Conservation (phyloP, 2,113 vertebrate species). For the Sander lucioperca region DNA sequence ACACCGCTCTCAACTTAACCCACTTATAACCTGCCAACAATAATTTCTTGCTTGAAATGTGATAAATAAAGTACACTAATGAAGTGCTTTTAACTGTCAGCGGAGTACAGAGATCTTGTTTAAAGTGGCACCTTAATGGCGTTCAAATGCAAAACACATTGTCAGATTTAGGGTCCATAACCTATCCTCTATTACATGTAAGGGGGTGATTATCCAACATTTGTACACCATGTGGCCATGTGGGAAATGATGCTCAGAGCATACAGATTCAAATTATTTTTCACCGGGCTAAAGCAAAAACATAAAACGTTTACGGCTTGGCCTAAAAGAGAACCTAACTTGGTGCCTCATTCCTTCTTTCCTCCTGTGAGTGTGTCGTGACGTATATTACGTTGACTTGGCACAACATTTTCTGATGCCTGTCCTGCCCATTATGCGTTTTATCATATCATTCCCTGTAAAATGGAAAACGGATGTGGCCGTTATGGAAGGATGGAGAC, state of each 20-base stretch:
- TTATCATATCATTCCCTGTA: conserved; percentile 70
- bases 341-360: conserved; percentile 40
- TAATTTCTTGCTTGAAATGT: conserved; percentile 64
- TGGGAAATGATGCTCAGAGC: conserved; percentile 30
- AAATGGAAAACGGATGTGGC: conserved; percentile 80
- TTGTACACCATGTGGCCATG: conserved; percentile 55
- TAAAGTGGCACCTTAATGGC: conserved; percentile 69
- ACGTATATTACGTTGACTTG: conserved; percentile 38
- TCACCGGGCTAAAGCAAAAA: conserved; percentile 60
- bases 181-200: conserved; percentile 38
- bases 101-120: conserved; percentile 45
- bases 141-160: conserved; percentile 76
- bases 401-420: conserved; percentile 47
- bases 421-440: conserved; percentile 56
- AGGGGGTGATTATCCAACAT: conserved; percentile 52
- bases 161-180: conserved; percentile 32
- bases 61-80: conserved; percentile 69
- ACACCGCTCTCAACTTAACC: conserved; percentile 39
- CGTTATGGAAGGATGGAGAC: conserved; percentile 64
- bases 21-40: conserved; percentile 63
- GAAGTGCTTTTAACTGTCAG: conserved; percentile 64
- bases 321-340: conserved; percentile 43
- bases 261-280: conserved; percentile 29
- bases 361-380: conserved; percentile 32
- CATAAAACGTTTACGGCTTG: conserved; percentile 49